Evolutionary conservation across 2,888 invertebrate species (phyloP).

Genomic region (Beris morrisii): DNA sequence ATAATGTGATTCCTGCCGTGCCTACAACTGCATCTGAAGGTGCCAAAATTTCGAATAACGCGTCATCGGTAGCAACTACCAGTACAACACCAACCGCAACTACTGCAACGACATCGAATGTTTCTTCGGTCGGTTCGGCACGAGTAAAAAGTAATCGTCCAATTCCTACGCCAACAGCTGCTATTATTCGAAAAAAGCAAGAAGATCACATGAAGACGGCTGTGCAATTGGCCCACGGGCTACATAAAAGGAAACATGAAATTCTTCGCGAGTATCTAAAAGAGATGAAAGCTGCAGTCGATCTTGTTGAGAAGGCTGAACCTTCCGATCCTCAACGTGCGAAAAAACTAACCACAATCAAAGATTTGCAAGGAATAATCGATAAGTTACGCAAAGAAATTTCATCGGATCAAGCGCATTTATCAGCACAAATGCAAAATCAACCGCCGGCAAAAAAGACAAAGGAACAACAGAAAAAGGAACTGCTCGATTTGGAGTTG

Average conservation of each 20-base stretch:
- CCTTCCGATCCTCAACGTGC: slow-evolving; percentile 74
- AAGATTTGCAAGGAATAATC: slow-evolving; percentile 79
- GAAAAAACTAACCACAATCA: slow-evolving; percentile 76
- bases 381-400: slow-evolving; percentile 60
- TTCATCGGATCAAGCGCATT: slow-evolving; percentile 53
- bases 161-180: slow-evolving; percentile 64
- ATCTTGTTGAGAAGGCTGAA: slow-evolving; percentile 75
- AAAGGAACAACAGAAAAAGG: slow-evolving; percentile 82
- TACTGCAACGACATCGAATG: slow-evolving; percentile 37
- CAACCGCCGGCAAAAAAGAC: slow-evolving; percentile 62
- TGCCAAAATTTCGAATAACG: slow-evolving; percentile 34
- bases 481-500: slow-evolving; percentile 86
- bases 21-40: slow-evolving; percentile 47
- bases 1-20: slow-evolving; percentile 51
- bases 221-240: slow-evolving; percentile 74
- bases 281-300: slow-evolving; percentile 81
- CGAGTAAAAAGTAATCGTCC: slow-evolving; percentile 61
- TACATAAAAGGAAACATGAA: slow-evolving; percentile 83
- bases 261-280: slow-evolving; percentile 86
- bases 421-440: slow-evolving; percentile 54
- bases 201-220: slow-evolving; percentile 76
- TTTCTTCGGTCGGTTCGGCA: slow-evolving; percentile 41
- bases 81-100: slow-evolving; percentile 40
- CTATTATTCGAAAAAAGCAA: slow-evolving; percentile 71
- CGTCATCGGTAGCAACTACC: slow-evolving; percentile 44